Percentiles rank a stretch among this genome's conserved stretches.
Evolutionary conservation across 2,888 invertebrate species (phyloP).

Genomic region (Malthinus flaveolus): DNA sequence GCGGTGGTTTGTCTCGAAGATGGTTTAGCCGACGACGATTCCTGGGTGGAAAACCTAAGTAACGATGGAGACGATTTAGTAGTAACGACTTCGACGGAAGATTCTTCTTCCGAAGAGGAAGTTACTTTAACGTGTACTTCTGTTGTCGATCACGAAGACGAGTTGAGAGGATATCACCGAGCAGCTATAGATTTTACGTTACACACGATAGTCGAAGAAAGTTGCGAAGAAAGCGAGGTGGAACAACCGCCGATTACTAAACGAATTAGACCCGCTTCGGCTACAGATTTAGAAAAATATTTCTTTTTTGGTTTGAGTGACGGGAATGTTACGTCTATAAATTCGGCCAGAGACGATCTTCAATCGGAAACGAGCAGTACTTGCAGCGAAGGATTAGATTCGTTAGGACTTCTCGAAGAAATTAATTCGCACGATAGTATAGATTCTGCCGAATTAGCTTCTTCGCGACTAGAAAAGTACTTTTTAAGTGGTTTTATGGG

Average conservation of each 20-base stretch:
- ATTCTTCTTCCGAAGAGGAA: conserved; percentile 72
- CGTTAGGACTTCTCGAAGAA: conserved; percentile 64
- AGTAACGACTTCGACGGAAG: conserved; percentile 65
- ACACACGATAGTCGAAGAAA: conserved; percentile 92
- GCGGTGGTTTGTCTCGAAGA: conserved; percentile 79
- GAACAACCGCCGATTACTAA: conserved; percentile 62
- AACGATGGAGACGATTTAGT: conserved; percentile 72
- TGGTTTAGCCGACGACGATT: conserved; percentile 87
- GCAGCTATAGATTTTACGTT: conserved; percentile 85
- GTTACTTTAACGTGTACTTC: conserved; percentile 61
- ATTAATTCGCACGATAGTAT: conserved; percentile 45
- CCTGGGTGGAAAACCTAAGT: conserved; percentile 88
- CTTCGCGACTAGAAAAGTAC: conserved; percentile 86
- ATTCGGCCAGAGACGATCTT: conserved; percentile 62
- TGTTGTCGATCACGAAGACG: conserved; percentile 72
- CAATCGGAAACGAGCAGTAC: conserved; percentile 84
- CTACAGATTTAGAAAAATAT: conserved; percentile 87
- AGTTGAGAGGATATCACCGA: conserved; percentile 79
- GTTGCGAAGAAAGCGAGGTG: conserved; percentile 90
- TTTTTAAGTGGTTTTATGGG: conserved; percentile 86
- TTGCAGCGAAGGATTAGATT: conserved; percentile 81
- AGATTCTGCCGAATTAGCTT: conserved; percentile 76
- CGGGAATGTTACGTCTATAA: conserved; percentile 61
- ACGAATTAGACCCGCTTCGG: conserved; percentile 71
- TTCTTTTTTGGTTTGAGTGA: conserved; percentile 86